These are phyloP conservation scores for Spermophilus dauricus DNA, from an alignment of 2,113 vertebrate genomes.

Conservation along the genomic window DNA sequence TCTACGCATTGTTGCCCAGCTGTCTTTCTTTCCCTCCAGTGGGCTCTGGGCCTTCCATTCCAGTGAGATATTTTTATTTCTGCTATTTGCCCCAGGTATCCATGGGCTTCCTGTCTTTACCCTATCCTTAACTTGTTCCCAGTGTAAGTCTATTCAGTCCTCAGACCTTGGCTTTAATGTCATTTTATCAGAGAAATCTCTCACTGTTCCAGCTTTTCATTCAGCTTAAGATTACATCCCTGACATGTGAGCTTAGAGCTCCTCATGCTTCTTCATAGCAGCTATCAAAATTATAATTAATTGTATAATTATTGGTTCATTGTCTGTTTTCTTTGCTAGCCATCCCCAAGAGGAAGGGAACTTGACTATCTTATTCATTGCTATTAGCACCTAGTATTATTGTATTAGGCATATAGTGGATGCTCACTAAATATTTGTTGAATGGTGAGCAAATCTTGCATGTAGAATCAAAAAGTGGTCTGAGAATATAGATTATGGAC, in stretches of 20 bases:
- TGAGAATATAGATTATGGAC: background rate
- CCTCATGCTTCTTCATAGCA: background rate
- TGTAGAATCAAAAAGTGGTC: background rate
- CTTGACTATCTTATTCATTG: background rate
- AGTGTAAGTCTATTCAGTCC: background rate
- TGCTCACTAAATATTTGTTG: background rate
- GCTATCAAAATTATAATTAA: background rate
- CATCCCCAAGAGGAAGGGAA: background rate
- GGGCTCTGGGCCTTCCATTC: background rate
- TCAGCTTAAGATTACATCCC: background rate
- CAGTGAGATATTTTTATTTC: background rate
- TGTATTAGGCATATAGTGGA: background rate
- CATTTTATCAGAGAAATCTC: background rate
- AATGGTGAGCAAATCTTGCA: background rate
- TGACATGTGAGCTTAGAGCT: background rate
- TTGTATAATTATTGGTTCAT: background rate
- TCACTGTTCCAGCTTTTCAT: background rate
- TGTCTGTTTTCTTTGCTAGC: slow-evolving; percentile 10
- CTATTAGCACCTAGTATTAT: background rate
- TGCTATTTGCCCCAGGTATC: background rate
- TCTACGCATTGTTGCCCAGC: background rate
- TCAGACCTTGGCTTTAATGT: background rate
- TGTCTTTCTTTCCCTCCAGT: background rate
- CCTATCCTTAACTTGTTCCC: background rate
- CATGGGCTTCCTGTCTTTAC: background rate